Base-by-base conservation (phyloP, 2,888 invertebrate genomes). In the Cartodere bifasciata region DNA sequence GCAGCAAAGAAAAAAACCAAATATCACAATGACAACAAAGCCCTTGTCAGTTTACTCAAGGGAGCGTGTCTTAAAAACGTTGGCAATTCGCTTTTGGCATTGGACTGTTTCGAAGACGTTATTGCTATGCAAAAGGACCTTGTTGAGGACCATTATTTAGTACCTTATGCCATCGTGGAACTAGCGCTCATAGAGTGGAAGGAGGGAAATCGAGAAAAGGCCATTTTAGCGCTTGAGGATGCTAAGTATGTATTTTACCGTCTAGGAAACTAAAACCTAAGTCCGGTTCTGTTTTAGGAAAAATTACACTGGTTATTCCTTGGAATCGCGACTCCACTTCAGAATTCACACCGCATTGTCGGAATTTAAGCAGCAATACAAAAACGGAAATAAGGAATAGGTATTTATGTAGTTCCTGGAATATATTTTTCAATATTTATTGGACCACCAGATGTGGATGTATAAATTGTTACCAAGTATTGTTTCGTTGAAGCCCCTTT, bases 301-400 rank as follows among this genome's bases (percentile, higher is more conserved):
- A 63, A 82, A 85, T 53, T 90, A 78, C 56, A 82, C 85, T 6
- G 82, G 86, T 3, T 92, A 88, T 56, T 74, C 81, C 1, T 58
- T 92, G 43, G 91, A 92, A 53, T 87, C 90, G 1, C 68, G 91
- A 21, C 65, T 92, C 11, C 90, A 90, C 56, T 91, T 92, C 60
- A 72, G 86, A 44, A 79, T 91, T 41, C 90, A 92, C 53, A 78
- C 86, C 0, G 75, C 76, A 26, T 51, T 78, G 23, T 56, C 63
- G 39, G 64, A 64, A 34, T 52, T 65, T 25, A 65, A 62, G 40
- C 43, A 44, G 10, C 49, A 52, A 38, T 31, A n/a, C n/a, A n/a
- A n/a, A n/a, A n/a, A n/a, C n/a, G n/a, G n/a, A n/a, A n/a, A n/a
- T n/a, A n/a, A n/a, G n/a, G n/a, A n/a, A n/a, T n/a, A n/a, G n/a